Base-by-base conservation (phyloP, 1,140 invertebrate species). In the Musca domestica region DNA sequence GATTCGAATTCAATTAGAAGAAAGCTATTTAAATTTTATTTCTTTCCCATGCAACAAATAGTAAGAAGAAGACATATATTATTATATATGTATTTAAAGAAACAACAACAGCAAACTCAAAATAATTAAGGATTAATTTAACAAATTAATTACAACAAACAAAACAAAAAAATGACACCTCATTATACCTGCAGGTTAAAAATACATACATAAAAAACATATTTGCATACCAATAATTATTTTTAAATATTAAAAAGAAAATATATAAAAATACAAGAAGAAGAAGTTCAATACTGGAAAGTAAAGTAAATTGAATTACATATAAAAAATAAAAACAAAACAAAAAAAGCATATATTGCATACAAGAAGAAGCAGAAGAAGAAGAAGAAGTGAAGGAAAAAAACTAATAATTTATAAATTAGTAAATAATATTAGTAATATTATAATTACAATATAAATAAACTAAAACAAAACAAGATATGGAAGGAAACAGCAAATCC, bases 191-290 rank as follows among this genome's bases (percentile, higher is more conserved):
- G 56, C 56, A 61, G 56, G 56, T 61, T 34, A 61, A 61, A 61
- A 61, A 41, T 19, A 41, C 27, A 30, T 61, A n/a, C n/a, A n/a
- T n/a, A 58, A 58, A 54, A 54, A 54, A 61, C 56, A 61, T 61
- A 61, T 61, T 61, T 61, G 56, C 56, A 61, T 61, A 61, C 56
- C 56, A 61, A 61, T 61, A 61, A 34, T 61, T 61, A 61, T 61
- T 61, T 61, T 56, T 61, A 41, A 61, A 61, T 56, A 56, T 25
- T 23, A 14, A 4, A 23, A 56, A 56, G 3, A 56, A 56, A 3
- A 52, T 17, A 27, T 10, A 58, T 17, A 30, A 41, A 17, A 61
- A 61, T 9, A 19, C 30, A 41, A 61, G 5, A 61, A 58, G 27
- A 61, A 20, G 9, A 34, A 34, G 5, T 25, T 25, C 56, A 34